Evolutionary conservation across 2,113 vertebrate species (phyloP), one percentile per base, ranked within the genome.

Genomic region (Leuciscus idus): DNA sequence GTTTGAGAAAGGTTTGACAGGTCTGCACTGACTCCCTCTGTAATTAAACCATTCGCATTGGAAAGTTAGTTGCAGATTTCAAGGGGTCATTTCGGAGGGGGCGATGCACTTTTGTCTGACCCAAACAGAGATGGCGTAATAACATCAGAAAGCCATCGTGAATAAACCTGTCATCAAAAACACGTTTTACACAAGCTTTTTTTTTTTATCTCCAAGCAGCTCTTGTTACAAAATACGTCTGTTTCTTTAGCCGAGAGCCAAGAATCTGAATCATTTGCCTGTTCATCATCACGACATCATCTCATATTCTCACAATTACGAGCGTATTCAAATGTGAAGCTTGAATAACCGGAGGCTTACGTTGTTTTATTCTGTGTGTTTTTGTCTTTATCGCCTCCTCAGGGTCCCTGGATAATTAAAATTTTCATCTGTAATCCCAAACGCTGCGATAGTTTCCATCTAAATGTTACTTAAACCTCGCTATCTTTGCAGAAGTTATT

Each of bases 331-430:
- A 78, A 86, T 48, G 86, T 78, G 62, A 21, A 46, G 78, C 46
- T 12, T n/a, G 33, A 86, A 85, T 87, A 83, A 87, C 73, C 48
- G 64, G 10, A 76, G 83, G 66, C 84, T 77, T 76, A 33, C 33
- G 50, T 80, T 87, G 73, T 82, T 88, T 78, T 76, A 74, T 70
- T 75, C n/a, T 66, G 70, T 73, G 62, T 33, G 33, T 66, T 74
- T 85, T 82, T 77, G 39, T 26, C 55, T 83, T 89, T 82, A 84
- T 83, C 76, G 61, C n/a, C 64, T 78, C 68, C 57, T 9, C 61
- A 15, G 78, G 79, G n/a, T 87, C 85, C 78, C 62, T 68, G 55
- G 88, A 46, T 87, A 70, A 86, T 87, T 85, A 79, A 52, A 72
- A 87, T 66, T 78, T 15, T 52, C 57, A 82, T 87, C 73, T 55